A percentile compares a stretch with the other conserved stretches of the same genome.
phyloP scores from a whole-genome alignment of 2,888 invertebrate genomes.

The Congeria kusceri region DNA sequence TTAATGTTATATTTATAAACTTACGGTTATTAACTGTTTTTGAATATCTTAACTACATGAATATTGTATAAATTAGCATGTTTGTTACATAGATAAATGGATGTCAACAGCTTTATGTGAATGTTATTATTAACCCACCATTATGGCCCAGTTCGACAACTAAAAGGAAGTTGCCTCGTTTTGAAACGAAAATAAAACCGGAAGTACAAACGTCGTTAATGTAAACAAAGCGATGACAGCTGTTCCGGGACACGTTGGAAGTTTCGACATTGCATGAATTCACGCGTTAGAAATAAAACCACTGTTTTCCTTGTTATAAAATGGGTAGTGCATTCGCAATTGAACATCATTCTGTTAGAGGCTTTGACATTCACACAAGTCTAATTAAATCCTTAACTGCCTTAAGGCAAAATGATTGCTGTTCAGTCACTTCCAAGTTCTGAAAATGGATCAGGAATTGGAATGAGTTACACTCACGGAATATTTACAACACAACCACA shows the following conservation, averaged over 20 bases:
- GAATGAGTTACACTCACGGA: constrained; percentile 6
- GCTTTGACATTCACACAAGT: constrained; percentile 6
- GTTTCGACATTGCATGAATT: constrained; percentile 35
- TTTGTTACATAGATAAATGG: not conserved
- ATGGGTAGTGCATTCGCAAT: not conserved
- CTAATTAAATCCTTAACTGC: too few relatives aligned
- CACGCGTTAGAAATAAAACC: constrained; percentile 42
- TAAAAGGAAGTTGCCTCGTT: constrained; percentile 67
- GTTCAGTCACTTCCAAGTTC: constrained; percentile 31
- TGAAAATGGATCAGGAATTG: not conserved
- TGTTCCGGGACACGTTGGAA: constrained; percentile 73
- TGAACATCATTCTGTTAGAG: not conserved
- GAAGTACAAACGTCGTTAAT: constrained; percentile 45
- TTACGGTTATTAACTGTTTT: too few relatives aligned
- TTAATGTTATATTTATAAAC: too few relatives aligned
- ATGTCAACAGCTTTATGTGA: constrained; percentile 15
- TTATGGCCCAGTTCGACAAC: constrained; percentile 61
- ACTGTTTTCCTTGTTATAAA: constrained; percentile 16
- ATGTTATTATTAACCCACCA: constrained; percentile 49
- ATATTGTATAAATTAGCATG: too few relatives aligned
- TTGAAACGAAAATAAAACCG: constrained; percentile 28
- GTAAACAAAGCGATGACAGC: constrained; percentile 53
- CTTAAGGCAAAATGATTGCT: constrained; percentile 20
- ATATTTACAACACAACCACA: constrained; percentile 36
- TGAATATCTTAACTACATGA: too few relatives aligned